Conservation (phyloP, 2,888 invertebrate genomes). For the Cybosia mesomella region DNA sequence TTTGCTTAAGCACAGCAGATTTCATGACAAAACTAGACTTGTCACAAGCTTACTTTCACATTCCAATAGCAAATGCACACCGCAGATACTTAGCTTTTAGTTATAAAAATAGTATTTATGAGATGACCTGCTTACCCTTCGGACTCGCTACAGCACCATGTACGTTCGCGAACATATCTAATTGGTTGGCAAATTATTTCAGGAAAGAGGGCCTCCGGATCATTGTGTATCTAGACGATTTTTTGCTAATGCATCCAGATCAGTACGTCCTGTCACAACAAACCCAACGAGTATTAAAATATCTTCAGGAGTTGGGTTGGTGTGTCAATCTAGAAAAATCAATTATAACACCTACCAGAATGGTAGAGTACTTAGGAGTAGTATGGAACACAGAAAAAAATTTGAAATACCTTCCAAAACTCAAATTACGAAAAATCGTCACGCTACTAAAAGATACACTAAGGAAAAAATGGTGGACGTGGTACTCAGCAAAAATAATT, state of each 20-base stretch:
- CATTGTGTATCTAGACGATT: constrained; percentile 22
- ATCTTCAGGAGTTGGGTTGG: too few species aligned
- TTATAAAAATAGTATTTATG: neutral
- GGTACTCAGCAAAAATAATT: constrained; percentile 2
- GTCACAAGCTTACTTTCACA: constrained; percentile 2
- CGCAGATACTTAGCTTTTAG: constrained; percentile 4
- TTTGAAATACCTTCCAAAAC: neutral
- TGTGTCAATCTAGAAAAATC: too few species aligned
- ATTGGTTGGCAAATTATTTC: constrained; percentile 22
- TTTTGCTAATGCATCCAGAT: constrained; percentile 22
- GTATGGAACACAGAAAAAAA: neutral
- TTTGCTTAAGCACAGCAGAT: neutral
- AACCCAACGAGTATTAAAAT: too few species aligned
- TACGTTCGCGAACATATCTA: constrained; percentile 19
- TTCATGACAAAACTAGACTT: constrained; percentile 9
- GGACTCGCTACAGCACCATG: constrained; percentile 18
- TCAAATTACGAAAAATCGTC: constrained; percentile 7
- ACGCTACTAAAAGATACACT: constrained; percentile 4
- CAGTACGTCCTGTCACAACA: neutral
- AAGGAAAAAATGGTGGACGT: neutral
- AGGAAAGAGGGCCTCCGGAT: constrained; percentile 13
- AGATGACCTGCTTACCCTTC: constrained; percentile 26
- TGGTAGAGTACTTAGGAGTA: neutral
- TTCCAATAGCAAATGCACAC: neutral
- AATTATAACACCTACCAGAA: neutral